A percentile compares a stretch with the other conserved stretches of the same genome.
Evolutionary conservation across 2,888 invertebrate genomes (phyloP).

Genomic region (Drosophila atroscutellata): DNA sequence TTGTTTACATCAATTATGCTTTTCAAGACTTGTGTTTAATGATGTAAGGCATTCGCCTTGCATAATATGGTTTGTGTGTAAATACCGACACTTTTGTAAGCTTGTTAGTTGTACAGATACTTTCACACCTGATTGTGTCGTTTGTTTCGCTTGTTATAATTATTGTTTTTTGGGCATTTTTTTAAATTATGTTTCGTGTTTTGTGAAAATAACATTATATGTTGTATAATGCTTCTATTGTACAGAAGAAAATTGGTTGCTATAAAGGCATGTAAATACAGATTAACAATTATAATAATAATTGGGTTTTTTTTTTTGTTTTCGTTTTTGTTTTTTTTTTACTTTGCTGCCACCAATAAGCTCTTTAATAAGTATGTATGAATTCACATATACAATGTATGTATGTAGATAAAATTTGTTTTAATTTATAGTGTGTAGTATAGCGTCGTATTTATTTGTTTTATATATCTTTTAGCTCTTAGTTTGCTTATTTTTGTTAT

Average conservation of each 20-base stretch:
- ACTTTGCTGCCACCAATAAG: constrained; percentile 48
- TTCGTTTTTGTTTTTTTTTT: background rate
- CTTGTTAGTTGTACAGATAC: constrained; percentile 1
- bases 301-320: constrained; percentile 20
- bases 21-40: constrained; percentile 15
- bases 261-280: constrained; percentile 57
- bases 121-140: constrained; percentile 19
- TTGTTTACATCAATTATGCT: constrained; percentile 37
- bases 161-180: constrained; percentile 4
- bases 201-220: constrained; percentile 43
- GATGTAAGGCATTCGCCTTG: background rate
- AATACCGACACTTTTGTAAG: constrained; percentile 13
- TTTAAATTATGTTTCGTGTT: constrained; percentile 3
- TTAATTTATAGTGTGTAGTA: constrained; percentile 27
- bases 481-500: constrained; percentile 12
- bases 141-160: constrained; percentile 11
- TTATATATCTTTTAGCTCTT: constrained; percentile 26
- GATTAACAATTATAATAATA: constrained; percentile 60
- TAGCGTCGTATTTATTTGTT: constrained; percentile 17
- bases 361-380: constrained; percentile 56
- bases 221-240: constrained; percentile 20
- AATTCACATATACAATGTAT: constrained; percentile 33
- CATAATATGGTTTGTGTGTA: constrained; percentile 19
- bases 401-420: constrained; percentile 44
- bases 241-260: constrained; percentile 49